phyloP scores from a whole-genome alignment of 2,888 invertebrate species.

The Drosophila neutralis region DNA sequence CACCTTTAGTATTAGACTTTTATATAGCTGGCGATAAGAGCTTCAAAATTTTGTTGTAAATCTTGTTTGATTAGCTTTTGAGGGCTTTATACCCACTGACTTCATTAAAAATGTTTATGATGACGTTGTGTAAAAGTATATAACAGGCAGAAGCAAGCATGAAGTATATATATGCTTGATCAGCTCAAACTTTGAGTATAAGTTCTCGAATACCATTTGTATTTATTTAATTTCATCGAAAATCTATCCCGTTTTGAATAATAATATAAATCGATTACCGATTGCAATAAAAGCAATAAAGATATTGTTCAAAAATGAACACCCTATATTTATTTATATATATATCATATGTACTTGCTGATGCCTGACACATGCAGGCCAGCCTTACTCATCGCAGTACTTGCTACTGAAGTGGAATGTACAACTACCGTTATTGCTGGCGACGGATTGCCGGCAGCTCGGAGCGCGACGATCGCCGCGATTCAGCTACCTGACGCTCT shows the following conservation, averaged over 20 bases:
- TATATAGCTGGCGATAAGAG: slow-evolving; percentile 14
- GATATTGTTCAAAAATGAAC: too few species aligned
- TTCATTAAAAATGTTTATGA: neutral
- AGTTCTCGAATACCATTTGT: neutral
- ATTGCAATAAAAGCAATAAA: neutral
- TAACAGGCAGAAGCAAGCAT: neutral
- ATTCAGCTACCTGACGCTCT: too few species aligned
- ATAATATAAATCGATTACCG: neutral
- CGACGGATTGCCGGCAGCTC: too few species aligned
- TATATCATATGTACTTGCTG: too few species aligned
- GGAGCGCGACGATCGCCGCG: too few species aligned
- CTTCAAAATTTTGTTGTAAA: neutral
- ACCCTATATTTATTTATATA: too few species aligned
- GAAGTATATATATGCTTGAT: neutral
- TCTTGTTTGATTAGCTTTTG: neutral
- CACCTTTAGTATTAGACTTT: neutral
- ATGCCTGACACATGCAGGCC: too few species aligned
- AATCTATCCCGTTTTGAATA: neutral
- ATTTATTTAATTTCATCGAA: neutral
- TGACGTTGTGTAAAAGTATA: neutral
- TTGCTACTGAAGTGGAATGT: too few species aligned
- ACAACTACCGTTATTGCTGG: too few species aligned
- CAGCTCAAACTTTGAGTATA: neutral
- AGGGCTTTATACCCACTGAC: neutral
- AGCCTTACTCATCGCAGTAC: too few species aligned